A percentile compares a stretch with the other conserved stretches of the same genome.
Conservation (phyloP, 2,888 invertebrate genomes). For the Apodemia duryi region DNA sequence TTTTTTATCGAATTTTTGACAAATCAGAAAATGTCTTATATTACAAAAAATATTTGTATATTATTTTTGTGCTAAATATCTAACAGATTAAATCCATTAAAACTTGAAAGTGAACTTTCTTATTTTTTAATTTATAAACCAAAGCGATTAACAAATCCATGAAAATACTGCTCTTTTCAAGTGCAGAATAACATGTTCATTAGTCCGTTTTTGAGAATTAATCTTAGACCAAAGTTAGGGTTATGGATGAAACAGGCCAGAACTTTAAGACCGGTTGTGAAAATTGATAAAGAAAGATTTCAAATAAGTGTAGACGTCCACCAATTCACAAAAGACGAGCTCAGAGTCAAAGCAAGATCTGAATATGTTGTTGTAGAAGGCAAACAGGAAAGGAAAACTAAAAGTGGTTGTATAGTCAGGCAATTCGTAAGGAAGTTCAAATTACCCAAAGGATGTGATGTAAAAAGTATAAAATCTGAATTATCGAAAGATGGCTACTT, state of each 20-base stretch:
- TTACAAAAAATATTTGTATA: no score
- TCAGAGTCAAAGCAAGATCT: constrained; percentile 53
- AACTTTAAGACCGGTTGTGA: constrained; percentile 45
- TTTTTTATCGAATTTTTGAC: no score
- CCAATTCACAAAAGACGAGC: constrained; percentile 53
- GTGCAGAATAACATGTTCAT: not conserved
- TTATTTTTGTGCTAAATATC: no score
- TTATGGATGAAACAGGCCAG: constrained; percentile 40
- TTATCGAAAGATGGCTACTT: constrained; percentile 51
- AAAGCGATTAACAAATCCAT: no score
- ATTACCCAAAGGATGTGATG: constrained; percentile 54
- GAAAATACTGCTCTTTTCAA: no score
- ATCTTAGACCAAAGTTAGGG: constrained; percentile 34
- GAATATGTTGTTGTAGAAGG: constrained; percentile 63
- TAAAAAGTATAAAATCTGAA: constrained; percentile 44
- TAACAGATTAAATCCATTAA: no score
- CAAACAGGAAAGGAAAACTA: constrained; percentile 54
- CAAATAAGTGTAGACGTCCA: constrained; percentile 54
- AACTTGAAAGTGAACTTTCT: no score
- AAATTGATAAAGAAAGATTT: constrained; percentile 53
- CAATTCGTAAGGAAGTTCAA: constrained; percentile 59
- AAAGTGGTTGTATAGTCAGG: constrained; percentile 45
- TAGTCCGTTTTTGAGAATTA: constrained; percentile 6
- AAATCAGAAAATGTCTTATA: no score
- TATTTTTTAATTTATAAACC: no score